Percentiles rank a stretch among this genome's conserved stretches.
Conservation (phyloP, 1,140 invertebrate species). For the Leptinotarsa undecemlineata region DNA sequence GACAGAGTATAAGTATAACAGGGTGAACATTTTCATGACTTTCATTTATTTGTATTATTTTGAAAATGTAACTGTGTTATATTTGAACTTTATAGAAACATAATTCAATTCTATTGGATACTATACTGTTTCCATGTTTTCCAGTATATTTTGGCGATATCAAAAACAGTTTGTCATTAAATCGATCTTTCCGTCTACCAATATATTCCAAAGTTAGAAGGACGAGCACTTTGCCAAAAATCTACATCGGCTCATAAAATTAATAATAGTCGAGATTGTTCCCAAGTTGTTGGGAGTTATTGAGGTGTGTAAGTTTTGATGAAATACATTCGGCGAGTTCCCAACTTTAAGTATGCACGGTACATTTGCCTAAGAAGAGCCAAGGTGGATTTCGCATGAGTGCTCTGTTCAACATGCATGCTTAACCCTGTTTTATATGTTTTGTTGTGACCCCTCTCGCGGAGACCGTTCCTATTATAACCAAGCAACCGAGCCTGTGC, state of each 20-base stretch:
- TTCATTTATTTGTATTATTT: no score
- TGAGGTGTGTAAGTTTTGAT: constrained; percentile 26
- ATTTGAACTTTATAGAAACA: no score
- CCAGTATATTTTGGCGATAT: no score
- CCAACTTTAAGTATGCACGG: constrained; percentile 17
- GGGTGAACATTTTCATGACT: no score
- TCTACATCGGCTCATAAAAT: constrained; percentile 6
- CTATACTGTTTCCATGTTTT: no score
- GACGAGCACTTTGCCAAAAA: not conserved
- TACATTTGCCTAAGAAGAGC: constrained; percentile 31
- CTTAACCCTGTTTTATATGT: constrained; percentile 33
- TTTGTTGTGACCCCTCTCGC: constrained; percentile 5
- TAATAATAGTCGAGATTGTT: constrained; percentile 8
- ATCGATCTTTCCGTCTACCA: not conserved
- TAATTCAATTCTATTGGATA: no score
- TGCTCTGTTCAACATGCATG: constrained; percentile 33
- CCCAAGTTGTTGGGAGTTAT: constrained; percentile 27
- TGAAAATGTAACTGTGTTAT: no score
- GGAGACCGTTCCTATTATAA: constrained; percentile 27
- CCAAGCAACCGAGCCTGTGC: constrained; percentile 17
- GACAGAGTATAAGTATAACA: no score
- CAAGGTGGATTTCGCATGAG: constrained; percentile 29
- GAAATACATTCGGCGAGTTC: constrained; percentile 14
- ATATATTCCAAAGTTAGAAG: not conserved
- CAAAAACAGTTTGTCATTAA: no score